phyloP scores from a whole-genome alignment of 2,113 vertebrate genomes.

The Erythrocercus mccallii region DNA sequence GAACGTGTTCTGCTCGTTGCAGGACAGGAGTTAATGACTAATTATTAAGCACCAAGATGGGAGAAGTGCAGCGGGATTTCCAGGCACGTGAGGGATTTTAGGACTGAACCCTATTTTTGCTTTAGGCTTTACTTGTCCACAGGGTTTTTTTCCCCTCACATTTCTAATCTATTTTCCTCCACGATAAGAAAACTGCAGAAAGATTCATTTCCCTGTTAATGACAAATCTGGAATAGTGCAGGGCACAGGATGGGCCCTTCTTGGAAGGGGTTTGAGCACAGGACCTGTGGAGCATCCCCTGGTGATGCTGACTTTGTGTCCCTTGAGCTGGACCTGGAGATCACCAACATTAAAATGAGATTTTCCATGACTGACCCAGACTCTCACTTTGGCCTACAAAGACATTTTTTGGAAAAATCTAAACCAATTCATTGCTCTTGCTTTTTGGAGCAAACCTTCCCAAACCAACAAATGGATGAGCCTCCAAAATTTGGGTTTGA shows the following conservation, averaged over 20 bases:
- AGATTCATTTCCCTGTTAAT: neutral
- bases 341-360: rapidly evolving
- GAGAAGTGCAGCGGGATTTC: constrained; percentile 16
- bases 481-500: neutral
- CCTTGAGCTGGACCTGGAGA: neutral
- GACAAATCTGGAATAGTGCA: neutral
- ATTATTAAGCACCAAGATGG: constrained; percentile 22
- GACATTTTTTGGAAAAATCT: neutral
- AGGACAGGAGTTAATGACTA: constrained; percentile 34
- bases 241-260: neutral
- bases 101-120: neutral
- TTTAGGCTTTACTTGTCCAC: neutral
- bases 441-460: neutral
- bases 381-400: rapidly evolving
- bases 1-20: neutral
- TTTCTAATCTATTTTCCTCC: neutral
- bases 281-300: rapidly evolving
- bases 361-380: neutral
- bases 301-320: rapidly evolving
- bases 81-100: neutral
- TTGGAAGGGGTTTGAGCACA: rapidly evolving
- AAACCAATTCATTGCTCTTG: neutral
- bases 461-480: neutral
- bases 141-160: rapidly evolving
- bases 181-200: neutral